phyloP scores from a whole-genome alignment of 2,797 vertebrate species.

The Australoheros facetus region DNA sequence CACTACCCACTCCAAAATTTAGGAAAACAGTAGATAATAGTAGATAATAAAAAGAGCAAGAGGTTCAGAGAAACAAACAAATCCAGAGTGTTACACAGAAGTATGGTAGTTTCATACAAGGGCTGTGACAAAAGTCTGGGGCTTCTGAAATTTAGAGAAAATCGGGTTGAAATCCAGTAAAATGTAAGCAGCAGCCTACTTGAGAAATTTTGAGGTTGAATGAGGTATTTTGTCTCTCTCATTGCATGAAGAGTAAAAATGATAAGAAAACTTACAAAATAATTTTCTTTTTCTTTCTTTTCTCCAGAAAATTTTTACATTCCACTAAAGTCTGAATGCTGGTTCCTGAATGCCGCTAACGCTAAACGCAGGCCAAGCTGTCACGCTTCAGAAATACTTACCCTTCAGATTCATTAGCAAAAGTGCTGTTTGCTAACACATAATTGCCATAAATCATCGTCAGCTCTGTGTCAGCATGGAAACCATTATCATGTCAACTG shows the following conservation, averaged over 20 bases:
- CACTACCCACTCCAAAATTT: neutral
- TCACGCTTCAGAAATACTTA: slow-evolving; percentile 23
- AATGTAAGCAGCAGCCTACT: neutral
- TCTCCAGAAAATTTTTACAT: neutral
- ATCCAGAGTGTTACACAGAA: neutral
- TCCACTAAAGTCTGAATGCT: neutral
- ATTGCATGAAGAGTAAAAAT: rapidly evolving
- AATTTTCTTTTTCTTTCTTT: neutral
- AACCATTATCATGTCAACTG: slow-evolving; percentile 57
- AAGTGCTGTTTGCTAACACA: slow-evolving; percentile 43
- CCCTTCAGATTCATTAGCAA: slow-evolving; percentile 46
- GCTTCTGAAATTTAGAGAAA: neutral
- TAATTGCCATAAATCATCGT: slow-evolving; percentile 61
- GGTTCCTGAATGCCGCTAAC: neutral
- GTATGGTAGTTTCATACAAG: neutral
- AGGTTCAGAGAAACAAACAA: neutral
- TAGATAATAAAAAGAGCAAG: neutral
- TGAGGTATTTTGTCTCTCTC: neutral
- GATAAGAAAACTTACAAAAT: neutral
- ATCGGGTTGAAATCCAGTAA: neutral
- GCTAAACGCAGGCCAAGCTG: neutral
- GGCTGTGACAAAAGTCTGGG: neutral
- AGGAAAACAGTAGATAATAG: neutral
- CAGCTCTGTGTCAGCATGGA: slow-evolving; percentile 48
- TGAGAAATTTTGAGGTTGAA: neutral